phyloP scores from a whole-genome alignment of 2,113 vertebrate species.

The Marmota monax region DNA sequence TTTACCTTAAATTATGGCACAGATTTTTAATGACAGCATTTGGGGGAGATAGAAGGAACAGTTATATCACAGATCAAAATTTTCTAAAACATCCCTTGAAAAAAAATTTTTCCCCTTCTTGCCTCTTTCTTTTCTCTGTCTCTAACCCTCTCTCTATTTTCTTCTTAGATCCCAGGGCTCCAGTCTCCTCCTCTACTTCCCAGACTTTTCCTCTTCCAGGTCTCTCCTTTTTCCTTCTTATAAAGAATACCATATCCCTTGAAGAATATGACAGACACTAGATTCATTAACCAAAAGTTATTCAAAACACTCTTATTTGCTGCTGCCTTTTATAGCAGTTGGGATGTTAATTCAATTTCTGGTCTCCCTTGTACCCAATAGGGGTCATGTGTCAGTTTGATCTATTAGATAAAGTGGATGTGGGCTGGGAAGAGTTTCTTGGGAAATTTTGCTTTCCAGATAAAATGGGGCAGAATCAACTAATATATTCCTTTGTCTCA shows the following conservation, averaged over 20 bases:
- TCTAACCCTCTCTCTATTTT: not conserved
- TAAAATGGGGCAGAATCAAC: not conserved
- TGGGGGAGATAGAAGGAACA: not conserved
- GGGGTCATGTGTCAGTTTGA: not conserved
- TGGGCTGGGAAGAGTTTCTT: not conserved
- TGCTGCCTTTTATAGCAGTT: not conserved
- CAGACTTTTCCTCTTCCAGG: not conserved
- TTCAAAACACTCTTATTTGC: not conserved
- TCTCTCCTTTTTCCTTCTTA: not conserved
- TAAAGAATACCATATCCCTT: not conserved
- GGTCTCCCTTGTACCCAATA: not conserved
- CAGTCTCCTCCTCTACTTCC: not conserved
- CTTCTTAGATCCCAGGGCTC: not conserved
- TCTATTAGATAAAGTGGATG: not conserved
- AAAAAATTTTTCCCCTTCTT: not conserved
- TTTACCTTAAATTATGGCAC: not conserved
- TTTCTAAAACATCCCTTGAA: not conserved
- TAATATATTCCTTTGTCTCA: conserved; percentile 1
- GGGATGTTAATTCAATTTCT: conserved; percentile 4
- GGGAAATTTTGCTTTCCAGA: conserved; percentile 28
- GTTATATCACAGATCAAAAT: not conserved
- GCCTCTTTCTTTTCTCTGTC: conserved; percentile 23
- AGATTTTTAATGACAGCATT: not conserved
- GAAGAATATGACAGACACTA: not conserved
- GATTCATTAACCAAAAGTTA: conserved; percentile 15